These are phyloP conservation scores for Callocephalon fimbriatum DNA, from an alignment of 2,113 vertebrate species.

Conservation along the genomic window DNA sequence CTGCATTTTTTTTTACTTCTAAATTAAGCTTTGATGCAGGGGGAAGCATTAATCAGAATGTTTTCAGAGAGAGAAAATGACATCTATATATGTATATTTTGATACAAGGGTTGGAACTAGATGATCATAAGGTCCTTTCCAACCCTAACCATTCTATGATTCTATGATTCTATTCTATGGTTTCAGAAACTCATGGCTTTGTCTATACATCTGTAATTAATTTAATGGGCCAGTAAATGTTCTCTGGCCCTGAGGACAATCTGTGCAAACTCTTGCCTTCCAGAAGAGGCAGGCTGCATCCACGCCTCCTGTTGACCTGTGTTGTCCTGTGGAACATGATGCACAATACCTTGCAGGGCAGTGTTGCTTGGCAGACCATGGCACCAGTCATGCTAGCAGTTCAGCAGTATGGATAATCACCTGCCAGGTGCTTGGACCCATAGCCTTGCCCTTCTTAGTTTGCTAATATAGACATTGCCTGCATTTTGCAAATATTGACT, in stretches of 20 bases:
- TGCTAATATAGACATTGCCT: neutral
- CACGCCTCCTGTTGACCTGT: neutral
- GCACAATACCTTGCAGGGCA: rapidly evolving
- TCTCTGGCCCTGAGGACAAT: neutral
- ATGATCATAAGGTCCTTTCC: neutral
- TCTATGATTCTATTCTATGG: neutral
- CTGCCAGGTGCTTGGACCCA: neutral
- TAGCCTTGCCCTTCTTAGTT: neutral
- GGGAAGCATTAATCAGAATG: neutral
- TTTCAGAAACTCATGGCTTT: neutral
- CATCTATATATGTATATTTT: neutral
- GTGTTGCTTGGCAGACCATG: neutral
- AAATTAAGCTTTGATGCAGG: neutral
- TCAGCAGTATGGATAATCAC: neutral
- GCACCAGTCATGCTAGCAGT: neutral
- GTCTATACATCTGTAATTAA: neutral
- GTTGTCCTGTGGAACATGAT: neutral
- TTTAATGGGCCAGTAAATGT: neutral
- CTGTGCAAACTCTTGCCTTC: neutral
- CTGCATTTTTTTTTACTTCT: neutral
- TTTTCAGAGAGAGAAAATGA: neutral
- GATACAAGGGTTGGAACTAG: neutral
- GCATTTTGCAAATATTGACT: neutral
- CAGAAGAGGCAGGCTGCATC: neutral
- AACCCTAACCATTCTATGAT: neutral